A percentile compares a stretch with the other conserved stretches of the same genome.
Evolutionary conservation across 2,113 vertebrate genomes (phyloP).

Genomic region (Myrmecophaga tridactyla): DNA sequence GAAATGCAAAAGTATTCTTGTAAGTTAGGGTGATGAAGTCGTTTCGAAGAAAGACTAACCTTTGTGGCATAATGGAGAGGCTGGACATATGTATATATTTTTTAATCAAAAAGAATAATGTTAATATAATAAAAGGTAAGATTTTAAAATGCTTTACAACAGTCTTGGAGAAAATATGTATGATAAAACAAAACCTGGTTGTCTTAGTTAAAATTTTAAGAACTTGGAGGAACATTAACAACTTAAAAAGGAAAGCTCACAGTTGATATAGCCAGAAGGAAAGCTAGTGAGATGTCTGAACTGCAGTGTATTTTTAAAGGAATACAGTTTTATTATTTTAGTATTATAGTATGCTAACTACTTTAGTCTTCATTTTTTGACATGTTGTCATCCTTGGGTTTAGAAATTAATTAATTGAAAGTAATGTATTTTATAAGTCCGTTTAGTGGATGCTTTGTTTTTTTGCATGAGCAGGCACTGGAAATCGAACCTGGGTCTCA

Average conservation of each 20-base stretch:
- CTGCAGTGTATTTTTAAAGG: not conserved
- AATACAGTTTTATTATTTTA: not conserved
- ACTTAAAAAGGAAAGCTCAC: not conserved
- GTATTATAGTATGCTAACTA: not conserved
- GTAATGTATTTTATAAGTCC: not conserved
- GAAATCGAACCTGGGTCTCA: too few relatives aligned
- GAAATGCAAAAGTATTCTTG: not conserved
- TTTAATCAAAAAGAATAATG: not conserved
- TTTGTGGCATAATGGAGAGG: not conserved
- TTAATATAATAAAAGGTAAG: not conserved
- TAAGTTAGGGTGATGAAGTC: not conserved
- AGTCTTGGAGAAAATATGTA: not conserved
- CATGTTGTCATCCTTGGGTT: not conserved
- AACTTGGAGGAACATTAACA: not conserved
- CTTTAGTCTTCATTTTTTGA: not conserved
- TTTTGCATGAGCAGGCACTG: too few relatives aligned
- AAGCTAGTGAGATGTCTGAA: not conserved
- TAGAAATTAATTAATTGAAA: slow-evolving; percentile 31
- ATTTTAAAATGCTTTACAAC: slow-evolving; percentile 10
- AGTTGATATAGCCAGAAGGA: not conserved
- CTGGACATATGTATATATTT: slow-evolving; percentile 10
- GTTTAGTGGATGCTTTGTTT: not conserved
- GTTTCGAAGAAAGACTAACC: not conserved
- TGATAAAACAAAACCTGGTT: not conserved
- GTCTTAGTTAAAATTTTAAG: not conserved